Base-by-base conservation (phyloP, 1,140 invertebrate genomes). In the Drosophila tsacasi region DNA sequence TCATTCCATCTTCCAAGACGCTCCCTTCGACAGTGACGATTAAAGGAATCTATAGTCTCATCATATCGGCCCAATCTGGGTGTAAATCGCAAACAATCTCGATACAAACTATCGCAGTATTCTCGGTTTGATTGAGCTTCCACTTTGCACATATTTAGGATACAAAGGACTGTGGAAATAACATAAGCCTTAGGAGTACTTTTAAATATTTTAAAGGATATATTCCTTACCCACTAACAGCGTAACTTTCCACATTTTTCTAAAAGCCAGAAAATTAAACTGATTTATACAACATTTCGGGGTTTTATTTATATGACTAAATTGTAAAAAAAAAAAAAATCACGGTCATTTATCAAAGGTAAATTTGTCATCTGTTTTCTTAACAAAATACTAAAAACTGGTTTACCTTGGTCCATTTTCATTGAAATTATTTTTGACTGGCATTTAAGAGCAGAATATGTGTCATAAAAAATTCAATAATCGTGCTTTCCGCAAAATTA, bases 41-140 rank as follows among this genome's bases (percentile, higher is more conserved):
- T 76, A 46, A 64, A 74, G 5, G 50, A 50, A 30, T 74, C 72
- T 21, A 75, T 76, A 19, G 60, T 58, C 35, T 76, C 69, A 46
- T 76, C 73, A 12, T 30, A 57, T 19, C 59, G 44, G 1, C 69
- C 69, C 8, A 76, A 44, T 42, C 69, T 44, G 2, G 52, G 21
- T 13, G 42, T 58, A 64, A 63, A 42, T 23, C 57, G 13, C 13
- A 55, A 27, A 19, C 69, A 75, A 50, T 63, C 59, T 6, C 17
- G 17, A 46, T 57, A 75, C 2, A 75, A 32, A 42, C 32, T 23
- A 2, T 75, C 59, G 13, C 72, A 75, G 3, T 74, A 75, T 30
- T 64, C 68, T 25, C 50, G 35, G 35, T 32, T 47, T 10, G 55
- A 17, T 55, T 75, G 40, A 25, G 68, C 72, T 27, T 46, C 6